Conservation (phyloP, 1,140 invertebrate species). For the Drosophila mauritiana region DNA sequence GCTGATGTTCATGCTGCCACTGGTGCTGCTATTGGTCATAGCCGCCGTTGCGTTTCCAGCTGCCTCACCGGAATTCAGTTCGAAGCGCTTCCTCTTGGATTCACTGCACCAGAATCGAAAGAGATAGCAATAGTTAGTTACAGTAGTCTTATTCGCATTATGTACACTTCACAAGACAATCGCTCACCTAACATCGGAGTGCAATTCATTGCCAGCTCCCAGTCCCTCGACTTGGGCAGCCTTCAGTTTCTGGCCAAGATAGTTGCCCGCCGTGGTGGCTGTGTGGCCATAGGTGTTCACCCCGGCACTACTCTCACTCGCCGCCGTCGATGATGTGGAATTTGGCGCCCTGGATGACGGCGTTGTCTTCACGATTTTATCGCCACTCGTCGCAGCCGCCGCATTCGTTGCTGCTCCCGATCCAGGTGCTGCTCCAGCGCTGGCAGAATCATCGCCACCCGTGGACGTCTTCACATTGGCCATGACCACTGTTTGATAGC, state of each 20-base stretch:
- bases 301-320: constrained; percentile 14
- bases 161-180: not conserved
- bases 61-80: constrained; percentile 33
- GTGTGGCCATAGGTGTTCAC: constrained; percentile 63
- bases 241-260: constrained; percentile 79
- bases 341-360: constrained; percentile 18
- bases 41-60: constrained; percentile 6
- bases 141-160: not conserved
- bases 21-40: constrained; percentile 25
- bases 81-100: constrained; percentile 80
- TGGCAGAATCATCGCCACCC: constrained; percentile 26
- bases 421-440: constrained; percentile 12
- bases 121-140: constrained; percentile 17
- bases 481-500: constrained; percentile 70
- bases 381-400: constrained; percentile 6
- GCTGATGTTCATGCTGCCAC: constrained; percentile 20
- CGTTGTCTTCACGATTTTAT: constrained; percentile 55
- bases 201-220: constrained; percentile 76
- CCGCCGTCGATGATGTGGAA: constrained; percentile 14
- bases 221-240: constrained; percentile 79
- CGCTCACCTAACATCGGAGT: constrained; percentile 78
- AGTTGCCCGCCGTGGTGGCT: constrained; percentile 71
- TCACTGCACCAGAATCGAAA: constrained; percentile 58
- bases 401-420: constrained; percentile 34
- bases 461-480: constrained; percentile 49